Percentiles rank a stretch among this genome's conserved stretches.
Conservation (phyloP, 1,140 invertebrate genomes). For the Euwallacea similis region DNA sequence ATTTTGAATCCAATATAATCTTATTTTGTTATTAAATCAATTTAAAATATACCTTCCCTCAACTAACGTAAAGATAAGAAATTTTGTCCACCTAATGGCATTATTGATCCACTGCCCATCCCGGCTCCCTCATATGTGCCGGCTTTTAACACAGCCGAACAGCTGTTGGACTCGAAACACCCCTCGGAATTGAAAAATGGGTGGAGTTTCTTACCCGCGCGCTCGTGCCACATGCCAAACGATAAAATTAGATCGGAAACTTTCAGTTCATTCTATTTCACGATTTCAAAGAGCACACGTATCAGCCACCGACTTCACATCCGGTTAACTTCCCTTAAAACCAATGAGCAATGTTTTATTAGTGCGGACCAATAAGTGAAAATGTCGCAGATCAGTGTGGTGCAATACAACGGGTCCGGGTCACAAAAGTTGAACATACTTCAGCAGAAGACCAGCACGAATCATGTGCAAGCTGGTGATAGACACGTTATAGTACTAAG, state of each 20-base stretch:
- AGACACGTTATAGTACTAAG: conserved; percentile 43
- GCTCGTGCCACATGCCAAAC: conserved; percentile 47
- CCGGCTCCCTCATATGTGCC: conserved; percentile 39
- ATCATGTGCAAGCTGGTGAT: conserved; percentile 35
- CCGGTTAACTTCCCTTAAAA: neutral
- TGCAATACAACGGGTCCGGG: conserved; percentile 40
- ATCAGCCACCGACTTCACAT: neutral
- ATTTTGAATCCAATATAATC: neutral
- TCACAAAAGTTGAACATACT: conserved; percentile 49
- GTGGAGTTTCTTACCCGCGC: conserved; percentile 45
- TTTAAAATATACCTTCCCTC: neutral
- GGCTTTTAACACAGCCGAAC: conserved; percentile 38
- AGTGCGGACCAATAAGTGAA: neutral
- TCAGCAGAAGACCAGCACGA: conserved; percentile 46
- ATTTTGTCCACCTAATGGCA: neutral
- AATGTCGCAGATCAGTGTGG: conserved; percentile 45
- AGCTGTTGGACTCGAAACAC: conserved; percentile 46
- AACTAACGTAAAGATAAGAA: neutral
- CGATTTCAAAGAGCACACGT: conserved; percentile 41
- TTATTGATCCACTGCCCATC: conserved; percentile 7
- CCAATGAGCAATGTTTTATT: neutral
- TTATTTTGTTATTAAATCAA: neutral
- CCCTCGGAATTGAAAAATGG: conserved; percentile 43
- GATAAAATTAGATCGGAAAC: conserved; percentile 45
- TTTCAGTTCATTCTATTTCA: conserved; percentile 43